phyloP scores from a whole-genome alignment of 2,888 invertebrate genomes.

The Aporophyla nigra region DNA sequence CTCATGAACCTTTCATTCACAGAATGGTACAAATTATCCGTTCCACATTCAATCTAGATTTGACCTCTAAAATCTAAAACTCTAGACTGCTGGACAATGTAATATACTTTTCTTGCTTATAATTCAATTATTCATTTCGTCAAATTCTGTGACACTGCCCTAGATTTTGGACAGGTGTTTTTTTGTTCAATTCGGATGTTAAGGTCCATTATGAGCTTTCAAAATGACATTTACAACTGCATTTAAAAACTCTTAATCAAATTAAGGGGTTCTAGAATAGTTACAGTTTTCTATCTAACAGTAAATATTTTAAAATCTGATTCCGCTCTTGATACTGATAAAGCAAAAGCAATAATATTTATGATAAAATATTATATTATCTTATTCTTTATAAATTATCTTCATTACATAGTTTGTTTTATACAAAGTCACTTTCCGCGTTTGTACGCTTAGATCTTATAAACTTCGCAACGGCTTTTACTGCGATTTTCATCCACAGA shows the following conservation, averaged over 20 bases:
- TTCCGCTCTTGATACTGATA: too few relatives aligned
- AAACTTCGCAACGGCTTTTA: too few relatives aligned
- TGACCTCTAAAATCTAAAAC: slow-evolving; percentile 38
- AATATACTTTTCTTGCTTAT: slow-evolving; percentile 10
- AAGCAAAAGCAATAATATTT: too few relatives aligned
- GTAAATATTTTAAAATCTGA: too few relatives aligned
- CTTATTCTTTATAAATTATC: too few relatives aligned
- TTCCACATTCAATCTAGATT: slow-evolving; percentile 41
- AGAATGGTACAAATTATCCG: slow-evolving; percentile 30
- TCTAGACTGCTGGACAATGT: slow-evolving; percentile 36
- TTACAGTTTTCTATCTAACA: too few relatives aligned
- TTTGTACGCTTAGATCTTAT: too few relatives aligned
- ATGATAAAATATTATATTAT: too few relatives aligned
- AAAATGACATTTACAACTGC: background rate
- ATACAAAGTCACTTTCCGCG: too few relatives aligned
- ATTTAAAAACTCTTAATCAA: background rate
- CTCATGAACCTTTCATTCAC: slow-evolving; percentile 40
- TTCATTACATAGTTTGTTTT: too few relatives aligned
- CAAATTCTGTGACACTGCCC: slow-evolving; percentile 7
- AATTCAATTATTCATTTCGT: slow-evolving; percentile 32
- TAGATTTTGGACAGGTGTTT: slow-evolving; percentile 16
- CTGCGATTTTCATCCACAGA: too few relatives aligned
- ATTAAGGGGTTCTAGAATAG: too few relatives aligned
- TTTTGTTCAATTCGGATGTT: background rate
- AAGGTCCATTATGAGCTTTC: background rate